Percentiles rank a stretch among this genome's conserved stretches.
phyloP scores from a whole-genome alignment of 2,113 vertebrate genomes.

The Calyptomena viridis region DNA sequence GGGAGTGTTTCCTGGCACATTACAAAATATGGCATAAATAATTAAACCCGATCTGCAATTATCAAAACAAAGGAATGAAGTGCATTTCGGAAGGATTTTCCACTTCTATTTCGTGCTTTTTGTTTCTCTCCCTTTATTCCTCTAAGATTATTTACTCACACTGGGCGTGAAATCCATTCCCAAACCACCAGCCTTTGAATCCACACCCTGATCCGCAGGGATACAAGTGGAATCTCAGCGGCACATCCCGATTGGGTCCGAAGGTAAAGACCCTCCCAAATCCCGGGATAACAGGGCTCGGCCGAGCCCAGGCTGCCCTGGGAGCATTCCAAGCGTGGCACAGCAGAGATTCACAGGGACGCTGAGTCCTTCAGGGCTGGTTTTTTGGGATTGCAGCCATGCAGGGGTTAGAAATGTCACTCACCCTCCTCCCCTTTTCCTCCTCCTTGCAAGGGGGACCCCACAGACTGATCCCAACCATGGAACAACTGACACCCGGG shows the following conservation, averaged over 20 bases:
- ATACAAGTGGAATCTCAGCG: too few relatives aligned
- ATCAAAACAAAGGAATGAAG: constrained; percentile 15
- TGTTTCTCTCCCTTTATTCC: not conserved
- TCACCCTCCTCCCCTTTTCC: not conserved
- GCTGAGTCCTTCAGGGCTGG: rapidly evolving
- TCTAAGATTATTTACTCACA: not conserved
- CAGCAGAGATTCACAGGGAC: not conserved
- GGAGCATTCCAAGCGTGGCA: rapidly evolving
- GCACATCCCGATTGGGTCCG: not conserved
- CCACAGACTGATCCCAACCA: too few relatives aligned
- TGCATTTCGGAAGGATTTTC: not conserved
- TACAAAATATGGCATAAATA: not conserved
- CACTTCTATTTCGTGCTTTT: not conserved
- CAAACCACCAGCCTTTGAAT: not conserved
- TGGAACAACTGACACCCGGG: not conserved
- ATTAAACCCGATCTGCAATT: constrained; percentile 2
- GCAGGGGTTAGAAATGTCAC: not conserved
- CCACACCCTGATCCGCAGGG: not conserved
- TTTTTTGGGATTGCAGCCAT: not conserved
- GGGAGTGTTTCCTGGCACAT: not conserved
- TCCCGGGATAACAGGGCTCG: rapidly evolving
- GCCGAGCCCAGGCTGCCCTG: not conserved
- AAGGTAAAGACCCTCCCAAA: not conserved
- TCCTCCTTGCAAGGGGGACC: not conserved
- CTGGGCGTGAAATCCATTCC: not conserved